Conservation (phyloP, 2,113 vertebrate genomes). For the Gymnobelideus leadbeateri region DNA sequence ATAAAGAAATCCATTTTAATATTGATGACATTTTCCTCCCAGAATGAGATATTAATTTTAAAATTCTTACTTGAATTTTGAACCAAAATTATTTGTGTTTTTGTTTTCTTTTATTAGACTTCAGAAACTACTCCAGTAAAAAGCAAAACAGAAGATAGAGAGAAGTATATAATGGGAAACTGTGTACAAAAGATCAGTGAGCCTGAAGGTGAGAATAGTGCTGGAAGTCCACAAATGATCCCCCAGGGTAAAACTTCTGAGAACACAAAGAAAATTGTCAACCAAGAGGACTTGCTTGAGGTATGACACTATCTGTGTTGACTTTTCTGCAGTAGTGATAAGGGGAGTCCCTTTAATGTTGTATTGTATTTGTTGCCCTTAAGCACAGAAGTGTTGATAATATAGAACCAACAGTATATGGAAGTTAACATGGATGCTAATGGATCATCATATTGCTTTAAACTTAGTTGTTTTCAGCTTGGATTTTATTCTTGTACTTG, state of each 20-base stretch:
- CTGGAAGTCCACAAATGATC: conserved; percentile 85
- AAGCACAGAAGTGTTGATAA: conserved; percentile 46
- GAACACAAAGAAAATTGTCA: conserved; percentile 84
- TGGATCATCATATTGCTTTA: conserved; percentile 17
- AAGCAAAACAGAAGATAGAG: conserved; percentile 86
- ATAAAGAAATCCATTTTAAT: neutral
- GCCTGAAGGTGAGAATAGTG: conserved; percentile 84
- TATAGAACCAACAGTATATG: conserved; percentile 45
- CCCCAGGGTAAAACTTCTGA: conserved; percentile 86
- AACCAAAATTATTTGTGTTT: conserved; percentile 16
- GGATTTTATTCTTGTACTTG: conserved; percentile 33
- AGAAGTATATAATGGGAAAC: conserved; percentile 83
- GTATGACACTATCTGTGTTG: conserved; percentile 80
- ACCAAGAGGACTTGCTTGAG: conserved; percentile 93
- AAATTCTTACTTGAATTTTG: neutral
- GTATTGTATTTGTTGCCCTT: conserved; percentile 50
- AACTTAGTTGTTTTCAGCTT: conserved; percentile 10
- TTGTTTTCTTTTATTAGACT: conserved; percentile 85
- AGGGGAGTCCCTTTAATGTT: conserved; percentile 57
- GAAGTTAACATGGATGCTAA: conserved; percentile 30
- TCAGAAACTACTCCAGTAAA: conserved; percentile 89
- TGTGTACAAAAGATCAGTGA: conserved; percentile 82
- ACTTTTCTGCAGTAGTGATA: conserved; percentile 47
- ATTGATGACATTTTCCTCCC: neutral
- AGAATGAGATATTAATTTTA: no score